phyloP scores from a whole-genome alignment of 2,797 vertebrate species.

The Denticeps clupeoides region DNA sequence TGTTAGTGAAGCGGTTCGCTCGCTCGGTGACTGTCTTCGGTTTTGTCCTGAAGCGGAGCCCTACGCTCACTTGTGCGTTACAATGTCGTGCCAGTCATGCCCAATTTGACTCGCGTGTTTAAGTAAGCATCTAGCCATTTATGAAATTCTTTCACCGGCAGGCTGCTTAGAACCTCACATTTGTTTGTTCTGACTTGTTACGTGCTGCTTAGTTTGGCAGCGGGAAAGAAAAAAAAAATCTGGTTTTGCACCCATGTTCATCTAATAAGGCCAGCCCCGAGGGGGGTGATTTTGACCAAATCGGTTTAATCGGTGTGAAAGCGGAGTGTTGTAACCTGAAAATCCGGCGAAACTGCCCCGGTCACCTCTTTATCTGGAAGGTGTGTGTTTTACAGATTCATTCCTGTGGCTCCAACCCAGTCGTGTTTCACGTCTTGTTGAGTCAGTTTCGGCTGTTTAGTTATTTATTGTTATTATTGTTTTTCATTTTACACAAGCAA shows the following conservation, averaged over 20 bases:
- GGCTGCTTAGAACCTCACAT: neutral
- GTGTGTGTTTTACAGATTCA: slow-evolving; percentile 1
- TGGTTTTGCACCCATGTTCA: no score
- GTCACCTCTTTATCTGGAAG: neutral
- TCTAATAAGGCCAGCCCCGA: no score
- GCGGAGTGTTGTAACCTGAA: slow-evolving; percentile 15
- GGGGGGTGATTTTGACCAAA: no score
- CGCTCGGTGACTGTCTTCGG: no score
- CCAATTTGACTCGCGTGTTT: neutral
- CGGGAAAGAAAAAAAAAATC: no score
- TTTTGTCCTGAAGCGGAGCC: no score
- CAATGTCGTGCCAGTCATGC: neutral
- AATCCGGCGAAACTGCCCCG: slow-evolving; percentile 14
- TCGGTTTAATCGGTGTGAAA: slow-evolving; percentile 6
- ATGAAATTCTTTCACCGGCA: neutral
- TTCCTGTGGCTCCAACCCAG: neutral
- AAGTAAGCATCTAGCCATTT: neutral
- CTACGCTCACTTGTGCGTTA: neutral
- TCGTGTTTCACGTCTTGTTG: no score
- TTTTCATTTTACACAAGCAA: no score
- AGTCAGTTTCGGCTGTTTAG: no score
- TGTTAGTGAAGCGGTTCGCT: no score
- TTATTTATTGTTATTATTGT: no score
- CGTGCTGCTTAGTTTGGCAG: neutral
- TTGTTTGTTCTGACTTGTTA: neutral